A percentile compares a stretch with the other conserved stretches of the same genome.
These are phyloP conservation scores for Eriosoma lanigerum DNA, from an alignment of 1,140 invertebrate genomes.

Conservation along the genomic window DNA sequence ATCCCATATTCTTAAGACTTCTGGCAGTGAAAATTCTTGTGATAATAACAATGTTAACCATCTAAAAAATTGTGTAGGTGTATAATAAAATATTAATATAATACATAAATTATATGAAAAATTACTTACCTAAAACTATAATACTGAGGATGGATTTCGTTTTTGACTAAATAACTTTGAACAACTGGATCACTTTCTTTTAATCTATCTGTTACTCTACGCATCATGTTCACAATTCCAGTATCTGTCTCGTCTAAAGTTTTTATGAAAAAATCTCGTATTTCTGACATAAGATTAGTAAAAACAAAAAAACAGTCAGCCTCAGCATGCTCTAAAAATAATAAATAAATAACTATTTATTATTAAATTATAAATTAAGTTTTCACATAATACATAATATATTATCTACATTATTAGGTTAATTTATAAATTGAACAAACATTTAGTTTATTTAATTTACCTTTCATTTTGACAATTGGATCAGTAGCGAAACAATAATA, in stretches of 20 bases:
- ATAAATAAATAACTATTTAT: conserved; percentile 45
- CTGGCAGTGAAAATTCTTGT: conserved; percentile 95
- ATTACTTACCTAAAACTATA: conserved; percentile 80
- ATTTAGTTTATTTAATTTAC: conserved; percentile 63
- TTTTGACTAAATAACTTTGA: conserved; percentile 73
- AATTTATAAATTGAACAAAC: too few species aligned
- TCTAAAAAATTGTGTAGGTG: conserved; percentile 61
- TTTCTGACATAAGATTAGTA: conserved; percentile 95
- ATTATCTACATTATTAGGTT: not conserved
- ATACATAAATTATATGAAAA: not conserved
- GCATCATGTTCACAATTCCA: conserved; percentile 86
- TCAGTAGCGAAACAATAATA: conserved; percentile 96
- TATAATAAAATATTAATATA: conserved; percentile 12
- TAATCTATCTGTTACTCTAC: conserved; percentile 72
- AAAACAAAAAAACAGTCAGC: conserved; percentile 98
- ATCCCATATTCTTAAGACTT: conserved; percentile 95
- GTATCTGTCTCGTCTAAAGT: conserved; percentile 89
- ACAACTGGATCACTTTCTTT: conserved; percentile 76
- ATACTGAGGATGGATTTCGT: conserved; percentile 91
- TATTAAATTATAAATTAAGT: too few species aligned
- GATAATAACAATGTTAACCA: conserved; percentile 96
- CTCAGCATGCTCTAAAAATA: conserved; percentile 81
- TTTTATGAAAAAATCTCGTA: conserved; percentile 96
- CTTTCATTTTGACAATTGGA: conserved; percentile 75
- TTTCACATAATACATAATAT: too few species aligned